phyloP scores from a whole-genome alignment of 2,797 vertebrate species.

The Rhinogobio ventralis region DNA sequence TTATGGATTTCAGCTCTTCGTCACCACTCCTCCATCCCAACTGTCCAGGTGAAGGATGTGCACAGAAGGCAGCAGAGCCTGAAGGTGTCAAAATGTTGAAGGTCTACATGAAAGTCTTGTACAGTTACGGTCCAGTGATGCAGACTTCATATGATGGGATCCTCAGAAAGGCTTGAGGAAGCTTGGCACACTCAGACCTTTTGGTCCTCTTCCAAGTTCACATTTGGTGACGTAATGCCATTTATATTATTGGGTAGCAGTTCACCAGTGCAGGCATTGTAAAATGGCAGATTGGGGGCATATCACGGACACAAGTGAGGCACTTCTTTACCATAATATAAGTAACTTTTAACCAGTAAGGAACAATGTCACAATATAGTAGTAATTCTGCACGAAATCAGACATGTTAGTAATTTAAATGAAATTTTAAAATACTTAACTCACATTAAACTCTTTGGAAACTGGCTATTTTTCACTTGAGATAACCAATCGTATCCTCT shows the following conservation, averaged over 20 bases:
- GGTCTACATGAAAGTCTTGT: neutral
- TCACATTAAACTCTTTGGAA: neutral
- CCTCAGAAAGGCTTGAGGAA: neutral
- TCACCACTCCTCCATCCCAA: neutral
- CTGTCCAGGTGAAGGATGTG: neutral
- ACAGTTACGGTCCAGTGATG: neutral
- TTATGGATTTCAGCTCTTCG: neutral
- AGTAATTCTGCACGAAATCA: neutral
- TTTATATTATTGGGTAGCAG: neutral
- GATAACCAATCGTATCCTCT: neutral
- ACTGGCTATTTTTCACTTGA: neutral
- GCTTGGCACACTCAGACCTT: neutral
- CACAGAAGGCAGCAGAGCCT: neutral
- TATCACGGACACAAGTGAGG: neutral
- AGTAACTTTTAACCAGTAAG: neutral
- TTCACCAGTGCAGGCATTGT: neutral
- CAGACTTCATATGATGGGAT: neutral
- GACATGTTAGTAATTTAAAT: neutral
- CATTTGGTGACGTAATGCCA: constrained; percentile 6
- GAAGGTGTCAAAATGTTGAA: neutral
- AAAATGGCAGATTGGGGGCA: neutral
- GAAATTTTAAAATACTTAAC: neutral
- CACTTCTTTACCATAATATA: neutral
- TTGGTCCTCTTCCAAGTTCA: neutral
- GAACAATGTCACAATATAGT: neutral